A percentile compares a stretch with the other conserved stretches of the same genome.
These are phyloP conservation scores for Xenotilapia caudafasciata DNA, from an alignment of 2,113 vertebrate species.

Conservation along the genomic window DNA sequence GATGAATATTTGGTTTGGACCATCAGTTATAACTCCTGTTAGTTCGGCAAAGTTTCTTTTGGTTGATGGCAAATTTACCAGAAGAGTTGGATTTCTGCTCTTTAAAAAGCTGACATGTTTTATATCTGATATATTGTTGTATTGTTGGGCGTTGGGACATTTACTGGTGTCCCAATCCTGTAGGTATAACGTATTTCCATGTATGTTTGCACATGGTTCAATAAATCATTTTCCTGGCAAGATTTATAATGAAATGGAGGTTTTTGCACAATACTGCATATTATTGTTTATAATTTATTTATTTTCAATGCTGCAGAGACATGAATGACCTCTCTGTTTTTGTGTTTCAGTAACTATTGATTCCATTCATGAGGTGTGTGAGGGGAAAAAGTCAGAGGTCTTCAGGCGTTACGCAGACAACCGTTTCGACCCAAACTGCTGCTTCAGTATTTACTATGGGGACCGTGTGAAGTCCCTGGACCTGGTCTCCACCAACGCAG, in stretches of 20 bases:
- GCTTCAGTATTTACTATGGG: slow-evolving; percentile 94
- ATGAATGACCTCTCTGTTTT: not conserved
- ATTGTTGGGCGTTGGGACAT: not conserved
- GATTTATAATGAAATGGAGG: not conserved
- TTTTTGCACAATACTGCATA: not conserved
- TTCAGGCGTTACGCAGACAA: slow-evolving; percentile 85
- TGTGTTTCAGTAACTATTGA: slow-evolving; percentile 75
- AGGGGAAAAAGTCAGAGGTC: slow-evolving; percentile 89
- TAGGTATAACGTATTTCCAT: not conserved
- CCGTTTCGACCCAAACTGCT: slow-evolving; percentile 91
- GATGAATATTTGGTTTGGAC: not conserved
- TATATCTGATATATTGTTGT: not conserved
- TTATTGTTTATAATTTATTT: not conserved
- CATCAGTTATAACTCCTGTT: not conserved
- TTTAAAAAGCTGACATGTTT: not conserved
- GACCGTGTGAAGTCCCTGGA: slow-evolving; percentile 87
- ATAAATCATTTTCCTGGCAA: not conserved
- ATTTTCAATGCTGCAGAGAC: not conserved
- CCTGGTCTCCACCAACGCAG: slow-evolving; percentile 80
- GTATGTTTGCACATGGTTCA: not conserved
- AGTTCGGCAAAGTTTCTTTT: not conserved
- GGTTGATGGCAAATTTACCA: not conserved
- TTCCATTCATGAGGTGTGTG: slow-evolving; percentile 91
- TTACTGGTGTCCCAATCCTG: not conserved
- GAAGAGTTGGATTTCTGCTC: not conserved